These are phyloP conservation scores for Lochmaea capreae DNA, from an alignment of 2,888 invertebrate genomes.

Conservation along the genomic window DNA sequence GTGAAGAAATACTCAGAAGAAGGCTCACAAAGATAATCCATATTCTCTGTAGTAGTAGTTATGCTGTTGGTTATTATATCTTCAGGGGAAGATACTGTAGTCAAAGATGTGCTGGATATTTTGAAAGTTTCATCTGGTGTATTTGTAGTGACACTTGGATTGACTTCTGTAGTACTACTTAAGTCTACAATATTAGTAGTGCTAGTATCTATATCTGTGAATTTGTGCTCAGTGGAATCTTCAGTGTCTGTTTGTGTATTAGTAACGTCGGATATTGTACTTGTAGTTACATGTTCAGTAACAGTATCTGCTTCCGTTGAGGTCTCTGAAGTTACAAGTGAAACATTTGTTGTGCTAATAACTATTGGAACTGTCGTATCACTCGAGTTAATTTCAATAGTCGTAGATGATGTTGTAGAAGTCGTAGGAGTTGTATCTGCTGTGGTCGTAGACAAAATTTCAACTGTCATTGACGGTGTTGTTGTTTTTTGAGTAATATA, in stretches of 20 bases:
- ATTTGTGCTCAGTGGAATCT: too few relatives aligned
- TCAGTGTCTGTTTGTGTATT: too few relatives aligned
- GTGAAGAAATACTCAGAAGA: constrained; percentile 11
- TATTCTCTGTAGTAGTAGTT: not conserved
- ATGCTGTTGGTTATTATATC: not conserved
- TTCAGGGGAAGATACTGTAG: not conserved
- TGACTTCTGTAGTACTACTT: not conserved
- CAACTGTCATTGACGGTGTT: not conserved
- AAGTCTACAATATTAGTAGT: not conserved
- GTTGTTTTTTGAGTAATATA: not conserved
- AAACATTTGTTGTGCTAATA: too few relatives aligned
- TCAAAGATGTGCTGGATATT: not conserved
- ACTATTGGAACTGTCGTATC: too few relatives aligned
- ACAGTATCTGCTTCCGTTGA: not conserved
- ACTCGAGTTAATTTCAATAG: too few relatives aligned
- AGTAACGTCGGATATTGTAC: too few relatives aligned
- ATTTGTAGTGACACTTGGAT: not conserved
- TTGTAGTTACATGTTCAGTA: not conserved
- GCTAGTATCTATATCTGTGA: not conserved
- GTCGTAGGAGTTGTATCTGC: not conserved
- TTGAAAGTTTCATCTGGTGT: not conserved
- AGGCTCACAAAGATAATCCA: constrained; percentile 20
- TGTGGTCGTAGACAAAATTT: not conserved
- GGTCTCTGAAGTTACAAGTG: not conserved
- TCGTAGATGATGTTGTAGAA: not conserved